Evolutionary conservation across 2,797 vertebrate genomes (phyloP).

Genomic region (Pseudochirops cupreus): DNA sequence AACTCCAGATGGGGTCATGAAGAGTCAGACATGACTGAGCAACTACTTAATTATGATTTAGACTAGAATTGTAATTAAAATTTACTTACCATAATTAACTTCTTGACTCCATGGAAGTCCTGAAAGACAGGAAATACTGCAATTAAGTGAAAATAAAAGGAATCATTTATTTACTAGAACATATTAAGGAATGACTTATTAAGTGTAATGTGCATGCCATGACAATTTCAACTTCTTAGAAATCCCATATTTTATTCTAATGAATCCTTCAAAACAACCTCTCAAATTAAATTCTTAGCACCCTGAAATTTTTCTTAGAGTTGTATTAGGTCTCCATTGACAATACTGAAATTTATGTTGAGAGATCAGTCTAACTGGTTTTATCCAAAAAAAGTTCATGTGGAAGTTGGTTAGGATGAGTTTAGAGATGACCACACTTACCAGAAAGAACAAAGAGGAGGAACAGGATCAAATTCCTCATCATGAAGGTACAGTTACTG

Average conservation of each 20-base stretch:
- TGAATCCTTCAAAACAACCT: conserved; percentile 42
- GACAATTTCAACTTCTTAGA: conserved; percentile 66
- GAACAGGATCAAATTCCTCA: conserved; percentile 77
- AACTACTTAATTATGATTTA: too few relatives aligned
- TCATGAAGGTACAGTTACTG: conserved; percentile 55
- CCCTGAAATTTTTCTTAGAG: conserved; percentile 44
- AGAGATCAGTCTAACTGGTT: conserved; percentile 44
- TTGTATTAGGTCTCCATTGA: conserved; percentile 55
- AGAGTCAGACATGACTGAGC: too few relatives aligned
- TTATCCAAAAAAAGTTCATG: conserved; percentile 37
- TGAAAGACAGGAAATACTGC: conserved; percentile 56
- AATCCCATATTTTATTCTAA: conserved; percentile 51
- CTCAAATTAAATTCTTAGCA: conserved; percentile 53
- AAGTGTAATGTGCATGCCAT: conserved; percentile 56
- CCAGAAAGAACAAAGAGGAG: conserved; percentile 63
- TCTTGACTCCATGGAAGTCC: conserved; percentile 74
- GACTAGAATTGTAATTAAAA: conserved; percentile 46
- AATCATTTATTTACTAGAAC: conserved; percentile 55
- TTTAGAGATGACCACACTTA: conserved; percentile 79
- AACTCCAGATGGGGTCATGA: too few relatives aligned
- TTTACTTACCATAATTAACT: conserved; percentile 81
- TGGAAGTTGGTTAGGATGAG: conserved; percentile 47
- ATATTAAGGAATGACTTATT: conserved; percentile 49
- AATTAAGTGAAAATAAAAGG: conserved; percentile 69
- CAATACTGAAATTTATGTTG: conserved; percentile 48